Conservation (phyloP, 2,113 vertebrate genomes). For the Aix galericulata region DNA sequence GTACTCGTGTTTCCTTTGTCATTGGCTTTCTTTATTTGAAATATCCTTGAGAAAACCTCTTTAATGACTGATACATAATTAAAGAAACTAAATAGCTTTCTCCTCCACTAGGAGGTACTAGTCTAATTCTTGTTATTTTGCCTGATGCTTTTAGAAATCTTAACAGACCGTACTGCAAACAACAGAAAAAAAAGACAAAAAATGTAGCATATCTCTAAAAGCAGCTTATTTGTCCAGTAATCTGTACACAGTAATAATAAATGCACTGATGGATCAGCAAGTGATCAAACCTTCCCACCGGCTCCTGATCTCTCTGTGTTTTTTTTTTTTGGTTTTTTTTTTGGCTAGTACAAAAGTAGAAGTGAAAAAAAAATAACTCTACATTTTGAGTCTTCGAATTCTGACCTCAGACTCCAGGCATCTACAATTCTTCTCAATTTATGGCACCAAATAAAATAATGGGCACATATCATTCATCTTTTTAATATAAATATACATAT, state of each 20-base stretch:
- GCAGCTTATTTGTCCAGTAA: background rate
- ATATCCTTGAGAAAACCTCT: background rate
- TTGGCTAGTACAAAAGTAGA: background rate
- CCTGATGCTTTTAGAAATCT: background rate
- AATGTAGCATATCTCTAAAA: background rate
- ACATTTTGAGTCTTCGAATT: background rate
- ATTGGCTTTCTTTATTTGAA: background rate
- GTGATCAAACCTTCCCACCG: background rate
- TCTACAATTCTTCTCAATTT: background rate
- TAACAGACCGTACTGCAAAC: background rate
- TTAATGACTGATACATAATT: background rate
- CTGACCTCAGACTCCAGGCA: background rate
- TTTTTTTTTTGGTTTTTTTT: background rate
- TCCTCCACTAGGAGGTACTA: background rate
- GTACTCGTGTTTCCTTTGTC: background rate
- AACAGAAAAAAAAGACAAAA: background rate
- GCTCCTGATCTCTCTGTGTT: background rate
- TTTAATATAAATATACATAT: background rate
- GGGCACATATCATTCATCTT: background rate
- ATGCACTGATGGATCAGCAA: background rate
- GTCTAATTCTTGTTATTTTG: background rate
- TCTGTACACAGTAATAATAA: background rate
- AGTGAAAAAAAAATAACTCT: background rate
- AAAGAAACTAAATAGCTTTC: slow-evolving; percentile 1
- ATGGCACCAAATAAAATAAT: background rate